Percentiles rank a stretch among this genome's conserved stretches.
Evolutionary conservation across 2,888 invertebrate species (phyloP).

Genomic region (Parnassius mnemosyne): DNA sequence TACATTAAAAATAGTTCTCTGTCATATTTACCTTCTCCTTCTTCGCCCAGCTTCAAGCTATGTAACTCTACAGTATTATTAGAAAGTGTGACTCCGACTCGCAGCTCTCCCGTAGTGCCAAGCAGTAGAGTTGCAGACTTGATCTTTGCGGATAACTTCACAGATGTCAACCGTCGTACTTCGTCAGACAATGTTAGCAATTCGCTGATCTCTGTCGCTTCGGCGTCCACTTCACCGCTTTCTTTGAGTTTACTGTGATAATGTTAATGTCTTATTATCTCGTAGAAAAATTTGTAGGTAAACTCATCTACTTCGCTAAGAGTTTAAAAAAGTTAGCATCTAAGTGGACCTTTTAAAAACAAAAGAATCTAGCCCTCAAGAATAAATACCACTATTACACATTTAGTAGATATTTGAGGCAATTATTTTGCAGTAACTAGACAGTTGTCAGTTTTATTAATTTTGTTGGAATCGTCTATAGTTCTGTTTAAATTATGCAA

Average conservation of each 20-base stretch:
- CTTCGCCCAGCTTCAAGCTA: constrained; percentile 75
- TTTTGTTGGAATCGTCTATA: no score
- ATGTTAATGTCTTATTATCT: background rate
- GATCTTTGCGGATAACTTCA: constrained; percentile 84
- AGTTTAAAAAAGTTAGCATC: no score
- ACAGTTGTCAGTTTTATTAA: background rate
- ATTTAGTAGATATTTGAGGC: background rate
- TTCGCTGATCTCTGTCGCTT: constrained; percentile 52
- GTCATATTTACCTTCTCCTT: constrained; percentile 73
- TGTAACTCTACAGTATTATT: constrained; percentile 89
- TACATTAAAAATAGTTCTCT: no score
- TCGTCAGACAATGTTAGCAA: constrained; percentile 85
- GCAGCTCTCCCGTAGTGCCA: constrained; percentile 86
- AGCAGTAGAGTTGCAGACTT: constrained; percentile 86
- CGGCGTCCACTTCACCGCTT: constrained; percentile 52
- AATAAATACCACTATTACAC: no score
- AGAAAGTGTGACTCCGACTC: constrained; percentile 83
- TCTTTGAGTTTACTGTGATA: constrained; percentile 62
- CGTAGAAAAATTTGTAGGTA: no score
- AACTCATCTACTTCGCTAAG: no score
- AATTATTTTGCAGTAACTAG: constrained; percentile 15
- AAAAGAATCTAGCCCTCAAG: no score
- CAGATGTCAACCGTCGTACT: constrained; percentile 83
- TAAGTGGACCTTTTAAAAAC: no score
- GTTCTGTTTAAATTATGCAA: no score